Percentiles rank a stretch among this genome's conserved stretches.
Conservation (phyloP, 2,797 vertebrate genomes). For the Macrochelys suwanniensis region DNA sequence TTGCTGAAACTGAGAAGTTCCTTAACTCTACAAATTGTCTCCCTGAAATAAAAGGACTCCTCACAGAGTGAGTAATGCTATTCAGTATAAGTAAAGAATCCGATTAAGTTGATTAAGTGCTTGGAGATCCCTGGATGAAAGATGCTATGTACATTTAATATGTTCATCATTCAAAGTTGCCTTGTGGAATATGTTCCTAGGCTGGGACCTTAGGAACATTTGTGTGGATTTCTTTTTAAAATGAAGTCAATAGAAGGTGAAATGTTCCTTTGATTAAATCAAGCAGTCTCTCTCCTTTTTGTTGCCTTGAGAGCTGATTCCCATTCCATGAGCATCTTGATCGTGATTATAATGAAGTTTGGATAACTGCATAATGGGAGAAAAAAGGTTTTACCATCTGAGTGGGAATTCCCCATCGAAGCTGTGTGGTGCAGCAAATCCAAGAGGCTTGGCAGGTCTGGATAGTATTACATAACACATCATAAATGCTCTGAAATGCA, state of each 20-base stretch:
- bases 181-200: conserved; percentile 19
- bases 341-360: not conserved
- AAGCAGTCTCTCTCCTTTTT: conserved; percentile 4
- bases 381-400: not conserved
- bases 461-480: conserved; percentile 34
- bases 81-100: not conserved
- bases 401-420: not conserved
- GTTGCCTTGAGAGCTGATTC: not conserved
- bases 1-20: not conserved
- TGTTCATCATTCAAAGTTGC: conserved; percentile 6
- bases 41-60: not conserved
- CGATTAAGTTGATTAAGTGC: accelerated
- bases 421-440: not conserved
- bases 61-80: not conserved
- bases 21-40: not conserved
- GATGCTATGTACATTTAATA: not conserved
- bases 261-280: not conserved
- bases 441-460: not conserved
- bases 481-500: not conserved
- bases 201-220: not conserved
- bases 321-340: not conserved
- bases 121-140: conserved; percentile 11
- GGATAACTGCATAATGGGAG: not conserved
- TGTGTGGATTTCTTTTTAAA: conserved; percentile 1
- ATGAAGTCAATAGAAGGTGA: not conserved